Conservation (phyloP, 2,888 invertebrate genomes). For the Xylocampa areola region DNA sequence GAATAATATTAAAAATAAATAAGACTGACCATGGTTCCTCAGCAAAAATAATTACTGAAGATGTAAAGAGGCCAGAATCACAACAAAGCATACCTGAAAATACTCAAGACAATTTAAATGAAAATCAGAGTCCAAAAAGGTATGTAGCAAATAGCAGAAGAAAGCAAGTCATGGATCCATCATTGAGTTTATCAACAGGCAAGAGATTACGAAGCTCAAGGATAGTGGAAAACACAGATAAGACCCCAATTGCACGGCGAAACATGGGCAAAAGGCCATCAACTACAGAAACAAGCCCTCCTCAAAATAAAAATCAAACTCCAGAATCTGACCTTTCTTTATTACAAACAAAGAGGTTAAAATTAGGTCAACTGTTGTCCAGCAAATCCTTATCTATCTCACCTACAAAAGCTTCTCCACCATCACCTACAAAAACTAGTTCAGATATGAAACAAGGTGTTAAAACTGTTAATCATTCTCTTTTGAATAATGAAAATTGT, state of each 20-base stretch:
- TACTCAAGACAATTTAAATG: constrained; percentile 73
- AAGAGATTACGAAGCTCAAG: constrained; percentile 85
- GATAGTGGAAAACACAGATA: constrained; percentile 79
- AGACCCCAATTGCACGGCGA: constrained; percentile 67
- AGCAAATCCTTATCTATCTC: constrained; percentile 81
- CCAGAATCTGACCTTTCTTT: constrained; percentile 78
- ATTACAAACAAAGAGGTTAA: constrained; percentile 81
- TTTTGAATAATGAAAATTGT: constrained; percentile 84
- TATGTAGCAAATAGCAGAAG: constrained; percentile 75
- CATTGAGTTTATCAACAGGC: constrained; percentile 73
- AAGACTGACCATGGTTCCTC: constrained; percentile 89
- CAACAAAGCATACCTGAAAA: constrained; percentile 70
- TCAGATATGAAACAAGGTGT: constrained; percentile 71
- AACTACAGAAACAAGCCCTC: constrained; percentile 69
- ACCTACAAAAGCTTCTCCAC: constrained; percentile 71
- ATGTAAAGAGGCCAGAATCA: constrained; percentile 70
- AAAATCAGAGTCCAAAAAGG: constrained; percentile 73
- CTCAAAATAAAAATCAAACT: constrained; percentile 74
- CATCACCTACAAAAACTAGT: constrained; percentile 70
- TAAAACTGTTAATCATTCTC: constrained; percentile 75
- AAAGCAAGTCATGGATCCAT: constrained; percentile 69
- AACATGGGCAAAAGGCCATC: constrained; percentile 76
- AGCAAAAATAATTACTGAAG: constrained; percentile 87
- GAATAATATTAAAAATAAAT: constrained; percentile 92
- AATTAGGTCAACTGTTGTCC: constrained; percentile 82